Evolutionary conservation across 2,888 invertebrate species (phyloP), one percentile per base, ranked within the genome.

Genomic region (Nemurella pictetii): DNA sequence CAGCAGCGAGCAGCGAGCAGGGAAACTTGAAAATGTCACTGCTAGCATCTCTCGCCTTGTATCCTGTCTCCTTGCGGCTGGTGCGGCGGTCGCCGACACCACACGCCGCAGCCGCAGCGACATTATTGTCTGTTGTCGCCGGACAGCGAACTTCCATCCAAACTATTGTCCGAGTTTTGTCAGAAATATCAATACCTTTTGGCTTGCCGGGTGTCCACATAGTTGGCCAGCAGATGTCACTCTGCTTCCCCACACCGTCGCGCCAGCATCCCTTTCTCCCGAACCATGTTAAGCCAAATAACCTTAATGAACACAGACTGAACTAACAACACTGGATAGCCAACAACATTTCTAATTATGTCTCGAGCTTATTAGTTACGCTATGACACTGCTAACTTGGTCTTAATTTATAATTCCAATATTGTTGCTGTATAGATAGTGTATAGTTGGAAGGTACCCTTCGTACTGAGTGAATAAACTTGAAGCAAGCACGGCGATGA

Each of bases 261-360:
- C 30, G 4, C 29, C 35, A 27, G 30, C 80, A n/a, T 9, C 80
- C 80, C 80, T 36, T 36, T 26, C 80, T 25, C 35, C 3, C 80
- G 3, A n/a, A 26, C 81, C 32, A 32, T 27, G 77, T 75, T 20
- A 35, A 81, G 81, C 84, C 81, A 80, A 80, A 84, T 80, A 81
- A 80, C 73, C 84, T 82, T 84, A 81, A 82, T 84, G 84, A 84
- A 84, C 80, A 80, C 30, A 80, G 80, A 80, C 32, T 30, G 29
- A 80, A 80, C 80, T 25, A 81, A 27, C 80, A 81, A 81, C 80
- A 35, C 80, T 15, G 32, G 32, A 81, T 81, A 81, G 80, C 80
- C 30, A 81, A 35, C 80, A 35, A 35, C 80, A 35, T 35, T 81
- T 81, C 80, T 26, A 81, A 81, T 81, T 81, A 81, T 35, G 80